Evolutionary conservation across 2,113 vertebrate genomes (phyloP).

Genomic region (Panurus biarmicus): DNA sequence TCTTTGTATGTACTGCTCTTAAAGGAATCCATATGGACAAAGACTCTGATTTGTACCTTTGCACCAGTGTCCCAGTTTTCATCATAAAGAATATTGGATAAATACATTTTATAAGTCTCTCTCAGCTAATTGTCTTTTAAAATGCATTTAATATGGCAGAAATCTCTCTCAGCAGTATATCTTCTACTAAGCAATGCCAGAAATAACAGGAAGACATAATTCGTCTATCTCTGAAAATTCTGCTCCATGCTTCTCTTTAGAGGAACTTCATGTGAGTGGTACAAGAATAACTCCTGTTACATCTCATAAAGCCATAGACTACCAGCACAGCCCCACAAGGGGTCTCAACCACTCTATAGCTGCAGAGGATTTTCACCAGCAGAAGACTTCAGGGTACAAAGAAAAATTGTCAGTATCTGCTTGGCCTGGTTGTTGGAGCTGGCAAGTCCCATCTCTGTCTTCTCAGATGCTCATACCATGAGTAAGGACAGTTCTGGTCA

Average conservation of each 20-base stretch:
- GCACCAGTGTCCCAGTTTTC: background rate
- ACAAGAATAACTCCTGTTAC: background rate
- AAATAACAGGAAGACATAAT: background rate
- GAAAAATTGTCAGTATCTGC: background rate
- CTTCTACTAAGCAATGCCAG: background rate
- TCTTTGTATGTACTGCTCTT: background rate
- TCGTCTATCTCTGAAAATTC: background rate
- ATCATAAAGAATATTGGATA: background rate
- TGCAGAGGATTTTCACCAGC: background rate
- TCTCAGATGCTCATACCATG: background rate
- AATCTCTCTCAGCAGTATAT: background rate
- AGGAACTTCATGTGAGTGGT: background rate
- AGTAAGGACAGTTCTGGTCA: background rate
- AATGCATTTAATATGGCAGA: background rate
- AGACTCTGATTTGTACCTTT: background rate
- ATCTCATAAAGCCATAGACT: background rate
- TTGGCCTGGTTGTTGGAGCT: background rate
- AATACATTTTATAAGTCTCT: background rate
- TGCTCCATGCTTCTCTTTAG: background rate
- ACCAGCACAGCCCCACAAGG: background rate
- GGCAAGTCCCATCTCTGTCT: background rate
- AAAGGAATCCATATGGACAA: background rate
- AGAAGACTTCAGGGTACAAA: background rate
- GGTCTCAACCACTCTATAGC: background rate
- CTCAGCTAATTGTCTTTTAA: background rate